These are phyloP conservation scores for Rugalucina vietnamica DNA, from an alignment of 2,888 invertebrate species.

Conservation along the genomic window DNA sequence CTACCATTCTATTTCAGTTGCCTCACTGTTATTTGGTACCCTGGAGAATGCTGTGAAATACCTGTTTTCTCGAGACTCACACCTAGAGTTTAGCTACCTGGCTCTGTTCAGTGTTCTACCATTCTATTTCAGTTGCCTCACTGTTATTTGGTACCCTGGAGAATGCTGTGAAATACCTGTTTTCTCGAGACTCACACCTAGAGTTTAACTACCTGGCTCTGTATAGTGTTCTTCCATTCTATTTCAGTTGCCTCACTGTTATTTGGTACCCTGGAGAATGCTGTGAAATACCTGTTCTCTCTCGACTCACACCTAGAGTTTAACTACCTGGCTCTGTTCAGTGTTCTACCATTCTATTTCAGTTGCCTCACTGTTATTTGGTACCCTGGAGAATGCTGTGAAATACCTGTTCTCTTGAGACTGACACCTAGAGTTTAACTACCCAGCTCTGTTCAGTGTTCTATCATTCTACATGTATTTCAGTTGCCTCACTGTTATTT, in stretches of 20 bases:
- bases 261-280: slow-evolving; percentile 83
- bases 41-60: slow-evolving; percentile 84
- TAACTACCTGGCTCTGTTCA: slow-evolving; percentile 76
- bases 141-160: slow-evolving; percentile 83
- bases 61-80: slow-evolving; percentile 84
- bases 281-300: slow-evolving; percentile 84
- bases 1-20: slow-evolving; percentile 83
- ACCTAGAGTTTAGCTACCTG: slow-evolving; percentile 82
- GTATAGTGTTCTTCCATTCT: slow-evolving; percentile 73
- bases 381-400: slow-evolving; percentile 83
- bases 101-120: slow-evolving; percentile 77
- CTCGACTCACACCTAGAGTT: slow-evolving; percentile 83
- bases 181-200: slow-evolving; percentile 83
- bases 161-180: slow-evolving; percentile 83
- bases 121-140: slow-evolving; percentile 83
- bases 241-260: slow-evolving; percentile 81
- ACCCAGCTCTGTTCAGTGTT: slow-evolving; percentile 75
- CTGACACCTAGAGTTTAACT: slow-evolving; percentile 83
- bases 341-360: slow-evolving; percentile 82
- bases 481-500: slow-evolving; percentile 82
- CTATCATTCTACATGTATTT: slow-evolving; percentile 80
- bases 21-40: slow-evolving; percentile 81
- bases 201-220: slow-evolving; percentile 81
- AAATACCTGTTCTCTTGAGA: slow-evolving; percentile 83
- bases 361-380: slow-evolving; percentile 82